Base-by-base conservation (phyloP, 2,888 invertebrate genomes). In the Scrobipalpa atriplicella region DNA sequence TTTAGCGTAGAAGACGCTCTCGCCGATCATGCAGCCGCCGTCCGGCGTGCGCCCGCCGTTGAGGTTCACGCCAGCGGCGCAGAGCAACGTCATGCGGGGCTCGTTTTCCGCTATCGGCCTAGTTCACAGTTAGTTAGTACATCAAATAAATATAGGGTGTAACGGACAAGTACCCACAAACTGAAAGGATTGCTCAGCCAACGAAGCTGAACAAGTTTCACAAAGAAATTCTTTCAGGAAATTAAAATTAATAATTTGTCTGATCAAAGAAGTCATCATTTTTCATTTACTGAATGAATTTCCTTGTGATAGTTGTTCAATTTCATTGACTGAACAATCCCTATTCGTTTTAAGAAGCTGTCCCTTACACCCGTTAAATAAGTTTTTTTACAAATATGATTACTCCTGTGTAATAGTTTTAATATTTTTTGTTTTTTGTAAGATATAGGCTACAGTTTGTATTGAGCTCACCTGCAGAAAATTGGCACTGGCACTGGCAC, bases 361-460 rank as follows among this genome's bases (percentile, higher is more conserved):
- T n/a, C n/a, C n/a, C n/a, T n/a, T n/a, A n/a, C n/a, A n/a, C n/a
- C n/a, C n/a, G n/a, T n/a, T n/a, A n/a, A n/a, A n/a, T n/a, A n/a
- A n/a, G n/a, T n/a, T n/a, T n/a, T n/a, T n/a, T n/a, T n/a, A n/a
- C n/a, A n/a, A n/a, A n/a, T n/a, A n/a, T n/a, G n/a, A n/a, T n/a
- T n/a, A n/a, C n/a, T n/a, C n/a, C n/a, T n/a, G n/a, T n/a, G n/a
- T n/a, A n/a, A n/a, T n/a, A n/a, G n/a, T n/a, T n/a, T n/a, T n/a
- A n/a, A n/a, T n/a, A n/a, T n/a, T n/a, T n/a, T n/a, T n/a, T n/a
- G n/a, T n/a, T n/a, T n/a, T n/a, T n/a, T n/a, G n/a, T n/a, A n/a
- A n/a, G n/a, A n/a, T n/a, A n/a, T n/a, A 99, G 94, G 83, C 98
- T 98, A 99, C 99, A 99, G 1, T 99, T 99, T 81, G 29, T 29